Base-by-base conservation (phyloP, 2,888 invertebrate species). In the Ferrisia virgata region DNA sequence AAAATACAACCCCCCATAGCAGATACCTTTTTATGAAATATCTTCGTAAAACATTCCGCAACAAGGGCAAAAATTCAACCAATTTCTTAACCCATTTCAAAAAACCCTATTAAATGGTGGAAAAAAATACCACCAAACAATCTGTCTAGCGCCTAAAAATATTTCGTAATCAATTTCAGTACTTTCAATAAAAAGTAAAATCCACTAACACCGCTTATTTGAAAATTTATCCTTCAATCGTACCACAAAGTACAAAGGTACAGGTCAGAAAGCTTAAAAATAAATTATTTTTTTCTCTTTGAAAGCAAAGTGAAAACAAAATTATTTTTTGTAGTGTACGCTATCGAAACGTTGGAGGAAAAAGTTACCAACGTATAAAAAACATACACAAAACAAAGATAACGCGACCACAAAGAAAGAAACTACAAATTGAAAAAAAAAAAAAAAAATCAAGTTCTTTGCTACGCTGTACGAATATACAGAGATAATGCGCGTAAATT, bases 401-500 rank as follows among this genome's bases (percentile, higher is more conserved):
- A 64, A 64, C 28, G 28, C 2, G 13, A 28, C 25, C 58, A 25
- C 5, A 9, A 58, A 58, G 25, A 25, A 58, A 25, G 1, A 18
- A 25, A 25, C 25, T 58, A 25, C 58, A 58, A 22, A 22, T n/a
- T 8, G 25, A 5, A 6, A n/a, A 58, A 43, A 28, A 6, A n/a
- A 58, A 43, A 28, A 28, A 64, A 64, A 64, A 13, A 25, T 64
- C 64, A 64, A 64, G 28, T 64, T 64, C 28, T 28, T 22, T 53
- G 53, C 53, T 53, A 53, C n/a, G n/a, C n/a, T n/a, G n/a, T n/a
- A n/a, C 64, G 64, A 64, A 64, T 64, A n/a, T n/a, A n/a, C n/a
- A n/a, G n/a, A 64, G 64, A 64, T 64, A 64, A 64, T 64, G 64
- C 28, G 64, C 64, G 64, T 64, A 64, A 64, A 64, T 64, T 64